Percentiles rank a stretch among this genome's conserved stretches.
Conservation (phyloP, 1,140 invertebrate species). For the Ceratina calcarata region DNA sequence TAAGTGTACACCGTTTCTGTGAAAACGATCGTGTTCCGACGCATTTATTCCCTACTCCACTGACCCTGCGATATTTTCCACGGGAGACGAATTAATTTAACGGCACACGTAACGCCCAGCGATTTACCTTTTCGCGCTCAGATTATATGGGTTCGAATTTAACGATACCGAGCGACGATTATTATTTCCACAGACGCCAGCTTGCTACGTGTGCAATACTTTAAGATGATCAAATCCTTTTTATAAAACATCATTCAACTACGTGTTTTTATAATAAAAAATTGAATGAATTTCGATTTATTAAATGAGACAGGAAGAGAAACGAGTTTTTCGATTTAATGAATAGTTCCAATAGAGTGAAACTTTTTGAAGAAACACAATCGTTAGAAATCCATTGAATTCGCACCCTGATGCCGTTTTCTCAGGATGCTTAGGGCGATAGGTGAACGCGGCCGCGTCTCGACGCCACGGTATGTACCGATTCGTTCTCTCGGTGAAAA, state of each 20-base stretch:
- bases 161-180: neutral
- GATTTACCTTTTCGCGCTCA: neutral
- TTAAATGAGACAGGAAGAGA: too few relatives aligned
- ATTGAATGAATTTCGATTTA: too few relatives aligned
- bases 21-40: neutral
- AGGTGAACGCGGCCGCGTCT: slow-evolving; percentile 16
- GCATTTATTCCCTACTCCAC: neutral
- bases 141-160: neutral
- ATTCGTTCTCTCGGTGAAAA: slow-evolving; percentile 45
- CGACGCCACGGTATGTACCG: slow-evolving; percentile 6
- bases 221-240: too few relatives aligned
- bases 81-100: neutral
- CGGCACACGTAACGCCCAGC: too few relatives aligned
- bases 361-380: too few relatives aligned
- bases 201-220: too few relatives aligned
- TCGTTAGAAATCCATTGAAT: too few relatives aligned
- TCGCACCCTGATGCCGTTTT: neutral
- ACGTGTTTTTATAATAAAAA: too few relatives aligned
- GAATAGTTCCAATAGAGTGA: too few relatives aligned
- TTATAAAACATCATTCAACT: too few relatives aligned
- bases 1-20: neutral
- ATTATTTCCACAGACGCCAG: too few relatives aligned
- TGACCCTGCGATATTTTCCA: neutral
- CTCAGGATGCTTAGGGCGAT: slow-evolving; percentile 8
- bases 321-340: too few relatives aligned